These are phyloP conservation scores for Mesocentrotus franciscanus DNA, from an alignment of 53 echinoderm and acorn worm genomes.

Conservation along the genomic window DNA sequence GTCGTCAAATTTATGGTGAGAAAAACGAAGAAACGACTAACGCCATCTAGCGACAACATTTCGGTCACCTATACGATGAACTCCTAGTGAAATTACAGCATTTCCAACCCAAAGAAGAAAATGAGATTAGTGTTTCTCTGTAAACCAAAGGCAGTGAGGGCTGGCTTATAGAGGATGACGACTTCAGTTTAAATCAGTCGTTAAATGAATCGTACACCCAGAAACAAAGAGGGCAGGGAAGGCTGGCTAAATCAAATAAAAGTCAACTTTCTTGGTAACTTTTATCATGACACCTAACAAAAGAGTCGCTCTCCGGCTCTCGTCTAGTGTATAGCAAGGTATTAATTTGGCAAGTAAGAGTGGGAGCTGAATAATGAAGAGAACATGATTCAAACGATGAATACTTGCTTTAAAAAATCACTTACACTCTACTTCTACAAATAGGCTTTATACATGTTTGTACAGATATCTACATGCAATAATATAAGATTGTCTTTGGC, in stretches of 20 bases:
- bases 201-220: constrained; percentile 4
- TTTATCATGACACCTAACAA: background rate
- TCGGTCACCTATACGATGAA: background rate
- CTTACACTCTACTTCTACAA: constrained; percentile 60
- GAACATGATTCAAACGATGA: constrained; percentile 27
- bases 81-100: too few species aligned
- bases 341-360: constrained; percentile 52
- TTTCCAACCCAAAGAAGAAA: background rate
- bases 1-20: background rate
- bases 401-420: constrained; percentile 49
- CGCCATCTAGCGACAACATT: constrained; percentile 37
- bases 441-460: constrained; percentile 53
- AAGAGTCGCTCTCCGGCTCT: background rate
- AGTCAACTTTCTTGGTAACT: background rate
- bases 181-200: background rate
- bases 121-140: background rate
- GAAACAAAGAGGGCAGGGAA: constrained; percentile 11
- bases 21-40: background rate
- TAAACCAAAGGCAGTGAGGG: background rate
- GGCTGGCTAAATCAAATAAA: background rate
- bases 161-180: background rate
- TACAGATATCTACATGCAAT: constrained; percentile 62
- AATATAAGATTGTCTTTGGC: constrained; percentile 56
- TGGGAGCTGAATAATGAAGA: constrained; percentile 23
- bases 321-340: constrained; percentile 1